Evolutionary conservation across 2,888 invertebrate genomes (phyloP).

Genomic region (Cheilosia scutellata): DNA sequence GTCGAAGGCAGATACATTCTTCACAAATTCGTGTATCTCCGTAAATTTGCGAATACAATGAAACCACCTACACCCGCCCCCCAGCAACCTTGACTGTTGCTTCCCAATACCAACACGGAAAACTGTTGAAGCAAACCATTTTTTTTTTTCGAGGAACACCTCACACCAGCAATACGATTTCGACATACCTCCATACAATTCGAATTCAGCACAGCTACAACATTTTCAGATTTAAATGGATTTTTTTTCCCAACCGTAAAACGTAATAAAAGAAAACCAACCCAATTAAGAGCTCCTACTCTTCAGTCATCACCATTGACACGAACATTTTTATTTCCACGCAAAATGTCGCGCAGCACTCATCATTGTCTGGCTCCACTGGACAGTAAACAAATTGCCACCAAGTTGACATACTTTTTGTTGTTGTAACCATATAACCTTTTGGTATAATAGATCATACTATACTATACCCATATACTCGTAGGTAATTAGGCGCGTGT

Average conservation of each 20-base stretch:
- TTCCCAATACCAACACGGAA: conserved; percentile 2
- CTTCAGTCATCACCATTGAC: conserved; percentile 43
- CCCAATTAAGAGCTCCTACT: conserved; percentile 47
- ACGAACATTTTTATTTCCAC: conserved; percentile 43
- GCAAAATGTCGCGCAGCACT: conserved; percentile 24
- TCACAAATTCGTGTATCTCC: no score
- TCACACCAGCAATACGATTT: conserved; percentile 7
- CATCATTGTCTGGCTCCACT: conserved; percentile 55
- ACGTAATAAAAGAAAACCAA: conserved; percentile 35
- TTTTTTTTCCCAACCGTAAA: conserved; percentile 18
- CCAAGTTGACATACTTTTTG: conserved; percentile 54
- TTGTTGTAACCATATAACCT: not conserved
- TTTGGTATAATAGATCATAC: not conserved
- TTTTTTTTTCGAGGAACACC: conserved; percentile 14
- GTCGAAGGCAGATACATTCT: no score
- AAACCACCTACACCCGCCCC: no score
- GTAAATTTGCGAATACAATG: no score
- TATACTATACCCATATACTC: not conserved
- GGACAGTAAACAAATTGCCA: conserved; percentile 40
- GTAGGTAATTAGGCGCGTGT: not conserved
- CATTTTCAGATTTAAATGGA: not conserved
- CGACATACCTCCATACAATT: not conserved
- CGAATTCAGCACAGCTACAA: not conserved
- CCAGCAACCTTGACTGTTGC: no score
- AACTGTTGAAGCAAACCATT: conserved; percentile 29